A percentile compares a stretch with the other conserved stretches of the same genome.
These are phyloP conservation scores for Panzeria rudis DNA, from an alignment of 2,888 invertebrate genomes.

Conservation along the genomic window DNA sequence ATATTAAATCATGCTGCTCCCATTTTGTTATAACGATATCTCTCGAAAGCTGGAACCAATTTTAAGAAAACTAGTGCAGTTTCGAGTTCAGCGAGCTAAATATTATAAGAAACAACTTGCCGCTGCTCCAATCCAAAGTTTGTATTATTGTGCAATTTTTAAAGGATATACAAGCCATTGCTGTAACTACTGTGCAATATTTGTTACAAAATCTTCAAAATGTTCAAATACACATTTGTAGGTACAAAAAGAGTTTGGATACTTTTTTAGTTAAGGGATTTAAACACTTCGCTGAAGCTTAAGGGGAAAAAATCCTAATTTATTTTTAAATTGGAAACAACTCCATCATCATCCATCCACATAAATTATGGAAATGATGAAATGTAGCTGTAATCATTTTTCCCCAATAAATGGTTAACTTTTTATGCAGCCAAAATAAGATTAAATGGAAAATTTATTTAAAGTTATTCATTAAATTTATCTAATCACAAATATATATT, in stretches of 20 bases:
- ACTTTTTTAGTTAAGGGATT: not conserved
- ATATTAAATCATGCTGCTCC: no score
- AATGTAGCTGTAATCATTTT: conserved; percentile 14
- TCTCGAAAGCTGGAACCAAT: no score
- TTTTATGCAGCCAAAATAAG: conserved; percentile 4
- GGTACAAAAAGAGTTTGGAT: not conserved
- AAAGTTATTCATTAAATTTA: conserved; percentile 51
- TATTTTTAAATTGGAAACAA: conserved; percentile 29
- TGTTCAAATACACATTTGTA: not conserved
- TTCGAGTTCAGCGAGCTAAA: no score
- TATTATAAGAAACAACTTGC: no score
- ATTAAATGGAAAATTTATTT: conserved; percentile 44
- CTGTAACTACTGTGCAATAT: not conserved
- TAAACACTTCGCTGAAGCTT: conserved; percentile 6
- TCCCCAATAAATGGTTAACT: not conserved
- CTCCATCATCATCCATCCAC: not conserved
- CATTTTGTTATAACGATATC: no score
- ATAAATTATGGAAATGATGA: conserved; percentile 1
- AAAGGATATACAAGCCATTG: no score
- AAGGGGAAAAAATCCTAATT: conserved; percentile 23
- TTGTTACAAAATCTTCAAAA: not conserved
- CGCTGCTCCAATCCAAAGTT: no score
- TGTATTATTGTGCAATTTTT: no score
- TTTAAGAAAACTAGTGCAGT: no score
- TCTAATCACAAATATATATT: conserved; percentile 5